A percentile compares a stretch with the other conserved stretches of the same genome.
phyloP scores from a whole-genome alignment of 2,797 vertebrate genomes.

The Bradypodion ventrale region DNA sequence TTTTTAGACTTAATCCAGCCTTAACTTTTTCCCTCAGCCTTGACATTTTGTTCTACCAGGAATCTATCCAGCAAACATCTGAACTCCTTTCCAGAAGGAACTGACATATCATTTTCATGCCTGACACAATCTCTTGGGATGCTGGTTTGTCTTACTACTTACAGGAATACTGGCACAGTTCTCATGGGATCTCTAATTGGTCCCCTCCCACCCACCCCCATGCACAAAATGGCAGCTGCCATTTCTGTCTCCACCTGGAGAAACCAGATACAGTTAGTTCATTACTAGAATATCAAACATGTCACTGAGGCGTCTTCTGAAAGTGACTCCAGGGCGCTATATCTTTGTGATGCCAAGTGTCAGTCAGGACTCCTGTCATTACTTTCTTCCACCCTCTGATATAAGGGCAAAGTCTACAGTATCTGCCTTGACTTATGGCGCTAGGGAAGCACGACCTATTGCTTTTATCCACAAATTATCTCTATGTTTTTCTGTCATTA shows the following conservation, averaged over 20 bases:
- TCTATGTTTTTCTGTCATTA: background rate
- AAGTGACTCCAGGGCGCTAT: constrained; percentile 2
- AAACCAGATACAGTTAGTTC: constrained; percentile 18
- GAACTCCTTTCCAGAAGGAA: background rate
- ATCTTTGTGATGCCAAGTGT: constrained; percentile 1
- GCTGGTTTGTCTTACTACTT: background rate
- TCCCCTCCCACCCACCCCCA: background rate
- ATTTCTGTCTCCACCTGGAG: constrained; percentile 17
- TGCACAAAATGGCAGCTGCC: constrained; percentile 4
- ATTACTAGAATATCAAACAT: constrained; percentile 16
- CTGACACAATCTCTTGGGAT: constrained; percentile 1
- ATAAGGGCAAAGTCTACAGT: background rate
- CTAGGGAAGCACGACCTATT: background rate
- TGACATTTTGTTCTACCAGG: constrained; percentile 10
- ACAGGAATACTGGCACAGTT: background rate
- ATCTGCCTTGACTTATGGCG: constrained; percentile 2
- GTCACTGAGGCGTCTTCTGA: constrained; percentile 7
- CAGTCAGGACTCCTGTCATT: background rate
- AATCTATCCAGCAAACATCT: background rate
- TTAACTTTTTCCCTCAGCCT: background rate
- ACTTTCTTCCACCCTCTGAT: background rate
- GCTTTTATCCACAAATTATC: background rate
- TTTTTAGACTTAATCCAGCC: constrained; percentile 4
- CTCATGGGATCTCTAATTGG: constrained; percentile 7
- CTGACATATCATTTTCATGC: background rate